Percentiles rank a stretch among this genome's conserved stretches.
These are phyloP conservation scores for Rana temporaria DNA, from an alignment of 2,113 vertebrate genomes.

Conservation along the genomic window DNA sequence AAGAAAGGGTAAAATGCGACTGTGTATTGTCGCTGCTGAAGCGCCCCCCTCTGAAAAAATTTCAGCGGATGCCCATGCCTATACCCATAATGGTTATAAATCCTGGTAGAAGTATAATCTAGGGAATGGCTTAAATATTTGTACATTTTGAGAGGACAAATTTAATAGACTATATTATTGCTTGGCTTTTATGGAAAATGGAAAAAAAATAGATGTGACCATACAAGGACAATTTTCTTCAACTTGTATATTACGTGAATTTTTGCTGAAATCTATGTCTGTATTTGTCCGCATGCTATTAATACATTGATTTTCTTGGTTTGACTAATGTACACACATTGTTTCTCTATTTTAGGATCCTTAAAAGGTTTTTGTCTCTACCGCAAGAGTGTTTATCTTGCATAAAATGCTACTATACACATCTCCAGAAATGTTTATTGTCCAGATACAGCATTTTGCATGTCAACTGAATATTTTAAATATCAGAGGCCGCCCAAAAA, in stretches of 20 bases:
- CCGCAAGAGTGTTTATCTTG: conserved; percentile 47
- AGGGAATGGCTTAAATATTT: neutral
- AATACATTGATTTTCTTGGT: conserved; percentile 50
- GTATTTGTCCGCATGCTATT: conserved; percentile 35
- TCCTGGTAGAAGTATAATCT: neutral
- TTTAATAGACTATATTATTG: conserved; percentile 20
- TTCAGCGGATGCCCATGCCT: too few species aligned
- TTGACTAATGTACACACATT: conserved; percentile 46
- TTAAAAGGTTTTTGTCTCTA: conserved; percentile 52
- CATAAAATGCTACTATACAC: conserved; percentile 29
- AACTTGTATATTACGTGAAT: conserved; percentile 23
- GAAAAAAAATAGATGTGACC: conserved; percentile 31
- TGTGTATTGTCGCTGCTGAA: too few species aligned
- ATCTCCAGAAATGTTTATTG: conserved; percentile 25
- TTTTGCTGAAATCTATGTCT: conserved; percentile 13
- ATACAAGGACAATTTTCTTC: conserved; percentile 33
- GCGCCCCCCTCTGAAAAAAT: too few species aligned
- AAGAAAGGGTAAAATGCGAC: too few species aligned
- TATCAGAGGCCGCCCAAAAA: too few species aligned
- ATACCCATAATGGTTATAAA: conserved; percentile 7
- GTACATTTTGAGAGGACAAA: conserved; percentile 17
- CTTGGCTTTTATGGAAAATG: conserved; percentile 18
- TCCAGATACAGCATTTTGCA: conserved; percentile 8
- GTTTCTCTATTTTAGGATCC: conserved; percentile 46
- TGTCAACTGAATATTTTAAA: neutral